Evolutionary conservation across 2,888 invertebrate species (phyloP).

Genomic region (Seira ritae): DNA sequence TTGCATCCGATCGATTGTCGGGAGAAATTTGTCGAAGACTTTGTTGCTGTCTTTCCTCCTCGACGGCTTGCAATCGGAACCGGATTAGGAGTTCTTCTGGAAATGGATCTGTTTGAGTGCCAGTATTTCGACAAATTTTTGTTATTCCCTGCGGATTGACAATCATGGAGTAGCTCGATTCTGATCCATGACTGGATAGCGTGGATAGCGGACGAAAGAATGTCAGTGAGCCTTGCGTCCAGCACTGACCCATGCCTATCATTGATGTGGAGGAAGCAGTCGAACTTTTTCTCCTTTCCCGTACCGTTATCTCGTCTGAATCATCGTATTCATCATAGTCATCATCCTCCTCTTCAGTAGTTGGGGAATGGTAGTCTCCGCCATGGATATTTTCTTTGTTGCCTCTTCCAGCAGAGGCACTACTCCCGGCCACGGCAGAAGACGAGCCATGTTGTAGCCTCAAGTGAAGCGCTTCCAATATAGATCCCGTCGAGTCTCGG

Average conservation of each 20-base stretch:
- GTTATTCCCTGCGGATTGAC: constrained; percentile 49
- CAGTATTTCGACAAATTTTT: constrained; percentile 66
- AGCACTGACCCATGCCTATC: constrained; percentile 54
- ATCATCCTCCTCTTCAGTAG: constrained; percentile 81
- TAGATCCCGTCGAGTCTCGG: constrained; percentile 49
- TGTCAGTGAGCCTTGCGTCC: constrained; percentile 50
- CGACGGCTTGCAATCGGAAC: constrained; percentile 68
- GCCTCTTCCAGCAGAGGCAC: neutral
- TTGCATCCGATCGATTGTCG: constrained; percentile 49
- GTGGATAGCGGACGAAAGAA: constrained; percentile 63
- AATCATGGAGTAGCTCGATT: constrained; percentile 61
- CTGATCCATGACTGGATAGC: constrained; percentile 60
- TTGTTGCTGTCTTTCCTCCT: constrained; percentile 66
- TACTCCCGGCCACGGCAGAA: neutral
- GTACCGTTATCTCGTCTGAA: constrained; percentile 68
- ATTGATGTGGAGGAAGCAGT: constrained; percentile 70
- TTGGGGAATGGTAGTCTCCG: constrained; percentile 73
- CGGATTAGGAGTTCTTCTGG: constrained; percentile 69
- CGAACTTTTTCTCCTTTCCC: constrained; percentile 68
- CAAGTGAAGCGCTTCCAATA: constrained; percentile 47
- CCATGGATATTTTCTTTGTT: constrained; percentile 32
- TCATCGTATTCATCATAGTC: constrained; percentile 74
- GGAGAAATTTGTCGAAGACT: constrained; percentile 46
- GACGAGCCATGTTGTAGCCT: constrained; percentile 38
- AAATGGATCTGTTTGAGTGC: constrained; percentile 72